Percentiles rank a stretch among this genome's conserved stretches.
Evolutionary conservation across 1,140 invertebrate species (phyloP).

Genomic region (Centruroides sculpturatus): DNA sequence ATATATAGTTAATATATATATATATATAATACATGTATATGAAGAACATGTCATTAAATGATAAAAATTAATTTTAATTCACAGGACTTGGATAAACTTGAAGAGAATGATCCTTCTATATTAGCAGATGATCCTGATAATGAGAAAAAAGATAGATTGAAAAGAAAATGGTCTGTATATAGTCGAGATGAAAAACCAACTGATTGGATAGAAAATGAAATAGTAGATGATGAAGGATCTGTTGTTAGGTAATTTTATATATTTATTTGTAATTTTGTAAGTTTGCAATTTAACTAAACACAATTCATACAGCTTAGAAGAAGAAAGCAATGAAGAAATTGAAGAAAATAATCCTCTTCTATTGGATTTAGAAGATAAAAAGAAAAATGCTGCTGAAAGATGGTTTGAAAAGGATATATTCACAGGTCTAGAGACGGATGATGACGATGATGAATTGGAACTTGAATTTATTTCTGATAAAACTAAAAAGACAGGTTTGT

Average conservation of each 20-base stretch:
- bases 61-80: no score
- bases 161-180: background rate
- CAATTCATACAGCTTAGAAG: constrained; percentile 2
- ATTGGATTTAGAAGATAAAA: constrained; percentile 66
- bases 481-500: constrained; percentile 37
- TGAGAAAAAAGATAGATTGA: background rate
- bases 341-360: constrained; percentile 55
- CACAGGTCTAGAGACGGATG: constrained; percentile 47
- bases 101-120: constrained; percentile 38
- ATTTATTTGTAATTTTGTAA: no score
- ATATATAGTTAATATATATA: no score
- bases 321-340: constrained; percentile 39
- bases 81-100: constrained; percentile 35
- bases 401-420: constrained; percentile 88
- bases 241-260: no score
- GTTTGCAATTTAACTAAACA: background rate
- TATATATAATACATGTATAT: no score
- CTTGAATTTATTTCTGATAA: constrained; percentile 58
- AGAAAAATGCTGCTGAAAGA: constrained; percentile 56
- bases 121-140: background rate
- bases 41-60: no score
- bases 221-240: no score
- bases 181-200: background rate
- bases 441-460: constrained; percentile 73
- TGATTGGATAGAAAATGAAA: background rate